phyloP scores from a whole-genome alignment of 2,888 invertebrate genomes.

The Drosophila bunnanda region DNA sequence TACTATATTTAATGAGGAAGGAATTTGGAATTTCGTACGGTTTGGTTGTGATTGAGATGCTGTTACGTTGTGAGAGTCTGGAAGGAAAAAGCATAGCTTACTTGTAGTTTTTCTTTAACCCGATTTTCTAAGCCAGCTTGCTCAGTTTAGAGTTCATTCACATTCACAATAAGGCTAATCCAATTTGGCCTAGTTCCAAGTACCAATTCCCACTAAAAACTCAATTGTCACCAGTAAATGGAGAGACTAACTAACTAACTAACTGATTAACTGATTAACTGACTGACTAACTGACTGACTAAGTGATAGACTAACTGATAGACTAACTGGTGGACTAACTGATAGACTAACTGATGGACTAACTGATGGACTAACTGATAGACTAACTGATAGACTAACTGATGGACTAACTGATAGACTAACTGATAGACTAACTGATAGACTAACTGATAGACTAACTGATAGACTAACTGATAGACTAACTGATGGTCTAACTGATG shows the following conservation, averaged over 20 bases:
- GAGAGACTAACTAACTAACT: not conserved
- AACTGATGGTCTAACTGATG: not conserved
- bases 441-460: not conserved
- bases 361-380: not conserved
- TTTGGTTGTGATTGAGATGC: not conserved
- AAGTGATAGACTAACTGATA: not conserved
- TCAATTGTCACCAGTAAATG: constrained; percentile 27
- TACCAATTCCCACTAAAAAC: constrained; percentile 10
- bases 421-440: not conserved
- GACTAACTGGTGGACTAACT: not conserved
- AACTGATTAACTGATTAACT: not conserved
- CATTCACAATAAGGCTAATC: too few species aligned
- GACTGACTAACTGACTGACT: not conserved
- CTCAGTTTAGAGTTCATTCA: not conserved
- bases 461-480: not conserved
- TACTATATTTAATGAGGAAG: not conserved
- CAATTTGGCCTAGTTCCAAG: too few species aligned
- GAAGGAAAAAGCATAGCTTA: not conserved
- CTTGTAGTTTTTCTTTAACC: not conserved
- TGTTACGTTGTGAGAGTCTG: not conserved
- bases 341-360: not conserved
- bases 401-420: not conserved
- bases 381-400: not conserved
- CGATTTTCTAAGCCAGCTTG: not conserved
- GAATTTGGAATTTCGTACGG: not conserved